Conservation (phyloP, 2,113 vertebrate genomes). For the Vireo altiloquus region DNA sequence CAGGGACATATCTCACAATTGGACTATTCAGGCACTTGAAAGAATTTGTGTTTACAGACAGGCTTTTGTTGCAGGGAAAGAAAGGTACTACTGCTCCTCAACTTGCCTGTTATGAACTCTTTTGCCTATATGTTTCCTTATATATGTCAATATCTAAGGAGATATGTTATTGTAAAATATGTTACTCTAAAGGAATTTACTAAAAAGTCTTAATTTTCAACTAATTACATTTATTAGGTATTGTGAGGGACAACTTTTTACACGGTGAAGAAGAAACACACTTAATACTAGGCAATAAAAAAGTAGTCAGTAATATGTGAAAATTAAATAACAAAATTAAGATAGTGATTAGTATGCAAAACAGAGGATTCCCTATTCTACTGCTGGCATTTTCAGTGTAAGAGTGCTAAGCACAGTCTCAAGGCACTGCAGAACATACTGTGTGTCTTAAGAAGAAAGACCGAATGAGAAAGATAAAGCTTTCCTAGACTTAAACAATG, state of each 20-base stretch:
- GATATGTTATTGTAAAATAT: neutral
- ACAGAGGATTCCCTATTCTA: neutral
- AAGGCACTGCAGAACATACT: neutral
- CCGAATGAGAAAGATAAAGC: neutral
- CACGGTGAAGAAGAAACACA: neutral
- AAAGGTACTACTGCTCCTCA: neutral
- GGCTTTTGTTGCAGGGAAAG: neutral
- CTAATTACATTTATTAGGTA: neutral
- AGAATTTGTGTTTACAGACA: neutral
- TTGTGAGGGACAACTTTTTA: neutral
- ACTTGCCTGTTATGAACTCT: neutral
- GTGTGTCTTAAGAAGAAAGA: neutral
- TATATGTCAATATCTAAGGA: neutral
- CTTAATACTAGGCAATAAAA: neutral
- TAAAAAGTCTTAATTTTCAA: neutral
- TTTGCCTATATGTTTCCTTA: neutral
- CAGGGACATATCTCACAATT: neutral
- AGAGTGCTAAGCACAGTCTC: neutral
- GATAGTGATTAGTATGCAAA: neutral
- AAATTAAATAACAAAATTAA: neutral
- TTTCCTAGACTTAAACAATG: neutral
- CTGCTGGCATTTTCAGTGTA: neutral
- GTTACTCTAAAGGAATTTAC: neutral
- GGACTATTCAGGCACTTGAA: neutral
- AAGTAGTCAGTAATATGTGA: neutral